phyloP scores from a whole-genome alignment of 1,140 invertebrate genomes.

The Drosophila bocqueti region DNA sequence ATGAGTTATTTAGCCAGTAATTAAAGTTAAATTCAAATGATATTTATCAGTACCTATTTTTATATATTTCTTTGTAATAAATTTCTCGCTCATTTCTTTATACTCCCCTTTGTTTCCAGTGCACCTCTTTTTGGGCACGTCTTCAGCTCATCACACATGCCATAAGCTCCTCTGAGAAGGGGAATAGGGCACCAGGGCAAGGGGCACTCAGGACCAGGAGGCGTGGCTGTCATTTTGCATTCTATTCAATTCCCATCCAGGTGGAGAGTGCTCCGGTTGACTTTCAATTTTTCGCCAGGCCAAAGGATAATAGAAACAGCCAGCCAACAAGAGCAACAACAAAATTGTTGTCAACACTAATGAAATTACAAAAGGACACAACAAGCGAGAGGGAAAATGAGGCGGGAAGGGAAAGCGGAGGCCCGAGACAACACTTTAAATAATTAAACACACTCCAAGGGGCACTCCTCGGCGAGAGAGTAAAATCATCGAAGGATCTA shows the following conservation, averaged over 20 bases:
- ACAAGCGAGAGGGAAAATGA: not conserved
- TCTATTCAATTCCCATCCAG: conserved; percentile 49
- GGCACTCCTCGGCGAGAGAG: conserved; percentile 3
- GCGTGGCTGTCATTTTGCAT: conserved; percentile 49
- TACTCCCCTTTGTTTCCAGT: not conserved
- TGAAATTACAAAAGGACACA: conserved; percentile 70
- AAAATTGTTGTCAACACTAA: conserved; percentile 60
- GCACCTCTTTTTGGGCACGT: conserved; percentile 7
- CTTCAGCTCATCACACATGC: conserved; percentile 35
- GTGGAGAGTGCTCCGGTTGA: conserved; percentile 43
- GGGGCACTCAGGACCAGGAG: not conserved
- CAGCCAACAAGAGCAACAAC: conserved; percentile 9
- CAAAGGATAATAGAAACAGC: conserved; percentile 38
- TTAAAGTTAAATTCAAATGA: not conserved
- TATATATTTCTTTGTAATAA: no score
- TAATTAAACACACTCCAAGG: conserved; percentile 55
- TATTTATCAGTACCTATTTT: not conserved
- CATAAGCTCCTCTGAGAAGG: not conserved
- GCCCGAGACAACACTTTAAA: conserved; percentile 57
- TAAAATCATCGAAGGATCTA: conserved; percentile 11
- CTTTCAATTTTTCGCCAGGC: conserved; percentile 49
- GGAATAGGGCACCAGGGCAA: not conserved
- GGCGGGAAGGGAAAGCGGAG: not conserved
- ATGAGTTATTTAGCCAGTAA: not conserved
- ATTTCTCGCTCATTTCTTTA: not conserved